A percentile compares a stretch with the other conserved stretches of the same genome.
These are phyloP conservation scores for Tachina lurida DNA, from an alignment of 2,888 invertebrate species.

Conservation along the genomic window DNA sequence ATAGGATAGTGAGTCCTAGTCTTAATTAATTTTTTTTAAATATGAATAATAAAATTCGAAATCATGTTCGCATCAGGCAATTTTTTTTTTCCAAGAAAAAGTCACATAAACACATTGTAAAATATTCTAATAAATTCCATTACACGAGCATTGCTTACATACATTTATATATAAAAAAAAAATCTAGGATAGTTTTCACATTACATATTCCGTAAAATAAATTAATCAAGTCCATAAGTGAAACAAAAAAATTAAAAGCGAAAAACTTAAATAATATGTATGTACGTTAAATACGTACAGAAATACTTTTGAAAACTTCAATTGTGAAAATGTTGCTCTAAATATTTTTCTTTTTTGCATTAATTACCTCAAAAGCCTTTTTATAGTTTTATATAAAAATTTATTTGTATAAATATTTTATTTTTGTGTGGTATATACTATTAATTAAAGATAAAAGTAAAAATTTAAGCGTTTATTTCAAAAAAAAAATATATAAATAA, in stretches of 20 bases:
- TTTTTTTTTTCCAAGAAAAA: neutral
- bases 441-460: constrained; percentile 29
- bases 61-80: neutral
- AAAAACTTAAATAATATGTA: neutral
- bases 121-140: constrained; percentile 15
- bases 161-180: neutral
- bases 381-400: constrained; percentile 63
- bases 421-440: constrained; percentile 67
- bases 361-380: constrained; percentile 67
- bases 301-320: constrained; percentile 43
- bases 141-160: neutral
- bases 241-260: neutral
- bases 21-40: too few species aligned
- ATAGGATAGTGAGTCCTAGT: too few species aligned
- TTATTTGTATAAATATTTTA: constrained; percentile 66
- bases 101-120: constrained; percentile 4
- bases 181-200: constrained; percentile 33
- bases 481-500: constrained; percentile 30
- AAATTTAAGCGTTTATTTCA: constrained; percentile 31
- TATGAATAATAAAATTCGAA: too few species aligned
- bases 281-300: too few species aligned
- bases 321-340: constrained; percentile 56
- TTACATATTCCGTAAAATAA: constrained; percentile 19
- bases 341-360: constrained; percentile 62
- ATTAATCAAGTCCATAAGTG: constrained; percentile 44